Evolutionary conservation across 2,888 invertebrate species (phyloP).

Genomic region (Eurytoma adleriae): DNA sequence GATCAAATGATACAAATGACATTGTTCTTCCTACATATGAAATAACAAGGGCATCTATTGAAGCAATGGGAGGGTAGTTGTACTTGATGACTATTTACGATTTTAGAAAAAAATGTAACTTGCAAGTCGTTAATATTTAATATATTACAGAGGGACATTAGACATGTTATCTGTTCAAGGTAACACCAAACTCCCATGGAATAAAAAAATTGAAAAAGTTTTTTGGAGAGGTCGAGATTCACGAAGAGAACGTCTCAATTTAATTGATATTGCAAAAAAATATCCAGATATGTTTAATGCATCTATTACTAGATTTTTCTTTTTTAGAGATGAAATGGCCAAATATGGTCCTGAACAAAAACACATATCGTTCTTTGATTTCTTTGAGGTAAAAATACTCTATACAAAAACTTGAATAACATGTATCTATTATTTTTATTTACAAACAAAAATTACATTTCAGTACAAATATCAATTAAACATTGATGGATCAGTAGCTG

Average conservation of each 20-base stretch:
- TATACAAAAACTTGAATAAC: conserved; percentile 70
- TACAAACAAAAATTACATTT: conserved; percentile 66
- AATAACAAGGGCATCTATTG: conserved; percentile 92
- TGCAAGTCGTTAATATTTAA: not conserved
- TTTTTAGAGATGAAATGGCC: conserved; percentile 89
- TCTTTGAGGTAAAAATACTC: conserved; percentile 86
- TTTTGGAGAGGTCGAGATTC: conserved; percentile 97
- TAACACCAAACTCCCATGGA: conserved; percentile 84
- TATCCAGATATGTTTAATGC: conserved; percentile 91
- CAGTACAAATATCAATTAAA: conserved; percentile 97
- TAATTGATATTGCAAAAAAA: conserved; percentile 86
- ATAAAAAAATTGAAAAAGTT: conserved; percentile 83
- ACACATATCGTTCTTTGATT: conserved; percentile 93
- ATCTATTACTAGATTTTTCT: conserved; percentile 96
- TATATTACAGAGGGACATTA: conserved; percentile 83
- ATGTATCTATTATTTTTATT: conserved; percentile 27
- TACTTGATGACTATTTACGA: not conserved
- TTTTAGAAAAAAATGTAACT: not conserved
- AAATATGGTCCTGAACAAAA: conserved; percentile 91
- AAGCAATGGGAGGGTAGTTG: conserved; percentile 92
- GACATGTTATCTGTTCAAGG: conserved; percentile 95
- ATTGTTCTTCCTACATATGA: conserved; percentile 98
- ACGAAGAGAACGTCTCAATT: conserved; percentile 87
- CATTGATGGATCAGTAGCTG: conserved; percentile 97
- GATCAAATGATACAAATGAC: conserved; percentile 89